Evolutionary conservation across 1,140 invertebrate genomes (phyloP).

Genomic region (Trinorchestia longiramus): DNA sequence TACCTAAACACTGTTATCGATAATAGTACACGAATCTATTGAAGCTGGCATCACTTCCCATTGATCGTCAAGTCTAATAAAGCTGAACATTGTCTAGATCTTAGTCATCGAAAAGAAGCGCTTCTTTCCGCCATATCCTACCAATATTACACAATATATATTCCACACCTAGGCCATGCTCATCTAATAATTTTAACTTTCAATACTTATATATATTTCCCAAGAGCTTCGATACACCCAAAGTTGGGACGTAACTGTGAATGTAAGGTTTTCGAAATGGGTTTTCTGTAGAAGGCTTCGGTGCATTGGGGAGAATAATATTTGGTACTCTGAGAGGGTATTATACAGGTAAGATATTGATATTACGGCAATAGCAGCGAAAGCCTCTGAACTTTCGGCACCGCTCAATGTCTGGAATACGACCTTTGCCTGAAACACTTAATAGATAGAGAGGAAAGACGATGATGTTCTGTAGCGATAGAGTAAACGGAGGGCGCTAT

Average conservation of each 20-base stretch:
- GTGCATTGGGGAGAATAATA: slow-evolving; percentile 55
- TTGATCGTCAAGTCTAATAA: slow-evolving; percentile 2
- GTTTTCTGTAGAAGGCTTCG: slow-evolving; percentile 49
- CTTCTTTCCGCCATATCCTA: slow-evolving; percentile 44
- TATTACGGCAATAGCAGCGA: slow-evolving; percentile 55
- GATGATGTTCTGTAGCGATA: slow-evolving; percentile 22
- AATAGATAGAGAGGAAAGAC: slow-evolving; percentile 53
- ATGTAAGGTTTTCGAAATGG: slow-evolving; percentile 54
- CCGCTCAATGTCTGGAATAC: slow-evolving; percentile 51
- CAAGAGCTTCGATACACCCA: slow-evolving; percentile 53
- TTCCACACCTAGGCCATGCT: slow-evolving; percentile 52
- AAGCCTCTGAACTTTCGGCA: slow-evolving; percentile 50
- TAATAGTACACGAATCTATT: neutral
- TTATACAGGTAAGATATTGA: slow-evolving; percentile 54
- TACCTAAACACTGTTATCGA: neutral
- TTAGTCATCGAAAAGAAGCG: slow-evolving; percentile 52
- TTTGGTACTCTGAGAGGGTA: slow-evolving; percentile 48
- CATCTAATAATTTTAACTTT: slow-evolving; percentile 55
- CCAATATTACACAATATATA: slow-evolving; percentile 52
- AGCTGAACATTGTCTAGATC: slow-evolving; percentile 32
- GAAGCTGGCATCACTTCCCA: neutral
- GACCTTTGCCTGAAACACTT: slow-evolving; percentile 52
- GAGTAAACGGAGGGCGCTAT: neutral
- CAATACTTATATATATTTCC: slow-evolving; percentile 55
- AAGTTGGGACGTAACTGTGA: slow-evolving; percentile 53